Percentiles rank a stretch among this genome's conserved stretches.
Conservation (phyloP, 2,797 vertebrate genomes). For the Rhyacichthys aspro region DNA sequence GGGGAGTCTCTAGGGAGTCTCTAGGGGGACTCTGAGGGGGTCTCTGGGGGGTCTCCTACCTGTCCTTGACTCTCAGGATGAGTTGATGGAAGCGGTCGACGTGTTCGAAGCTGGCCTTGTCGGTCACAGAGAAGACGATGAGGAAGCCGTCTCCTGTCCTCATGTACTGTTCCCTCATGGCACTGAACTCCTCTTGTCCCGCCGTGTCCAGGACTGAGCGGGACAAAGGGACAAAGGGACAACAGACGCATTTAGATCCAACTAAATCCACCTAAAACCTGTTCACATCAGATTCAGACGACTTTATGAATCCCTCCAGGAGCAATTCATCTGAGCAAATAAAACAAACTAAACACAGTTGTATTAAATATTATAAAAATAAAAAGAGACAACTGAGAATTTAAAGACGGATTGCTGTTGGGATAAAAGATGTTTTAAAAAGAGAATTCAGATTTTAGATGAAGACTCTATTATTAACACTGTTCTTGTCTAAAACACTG, state of each 20-base stretch:
- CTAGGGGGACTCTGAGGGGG: not conserved
- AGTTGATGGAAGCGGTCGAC: conserved; percentile 98
- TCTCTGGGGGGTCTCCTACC: no score
- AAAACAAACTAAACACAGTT: not conserved
- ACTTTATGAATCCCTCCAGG: no score
- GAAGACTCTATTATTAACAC: no score
- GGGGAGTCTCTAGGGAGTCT: no score
- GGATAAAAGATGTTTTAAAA: no score
- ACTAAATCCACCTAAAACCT: not conserved
- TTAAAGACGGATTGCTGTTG: no score
- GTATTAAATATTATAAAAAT: no score
- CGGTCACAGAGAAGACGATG: conserved; percentile 96
- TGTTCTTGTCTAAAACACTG: no score
- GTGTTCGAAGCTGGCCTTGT: conserved; percentile 98
- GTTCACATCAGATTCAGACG: no score
- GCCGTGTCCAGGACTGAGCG: conserved; percentile 94
- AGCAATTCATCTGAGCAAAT: not conserved
- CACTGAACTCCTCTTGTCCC: conserved; percentile 98
- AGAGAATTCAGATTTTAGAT: no score
- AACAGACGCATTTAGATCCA: no score
- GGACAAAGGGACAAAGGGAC: not conserved
- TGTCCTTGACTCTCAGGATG: conserved; percentile 97
- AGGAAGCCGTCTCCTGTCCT: conserved; percentile 98
- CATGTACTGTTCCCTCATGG: conserved; percentile 99
- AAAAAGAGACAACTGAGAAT: no score